A percentile compares a stretch with the other conserved stretches of the same genome.
phyloP scores from a whole-genome alignment of 2,113 vertebrate species.

The Misgurnus mizolepis region DNA sequence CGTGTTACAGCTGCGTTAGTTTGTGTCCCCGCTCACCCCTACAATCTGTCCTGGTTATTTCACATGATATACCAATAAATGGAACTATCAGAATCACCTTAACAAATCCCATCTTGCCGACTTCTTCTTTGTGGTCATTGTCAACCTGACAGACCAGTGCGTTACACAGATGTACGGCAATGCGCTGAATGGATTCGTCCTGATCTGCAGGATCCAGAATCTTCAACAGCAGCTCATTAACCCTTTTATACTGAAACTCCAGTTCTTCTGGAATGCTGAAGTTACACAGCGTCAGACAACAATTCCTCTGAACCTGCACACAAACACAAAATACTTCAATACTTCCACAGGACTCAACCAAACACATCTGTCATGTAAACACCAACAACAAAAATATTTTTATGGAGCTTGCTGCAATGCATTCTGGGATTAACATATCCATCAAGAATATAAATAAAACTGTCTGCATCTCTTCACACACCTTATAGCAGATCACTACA shows the following conservation, averaged over 20 bases:
- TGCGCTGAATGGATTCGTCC: slow-evolving; percentile 98
- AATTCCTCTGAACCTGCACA: slow-evolving; percentile 93
- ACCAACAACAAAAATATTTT: too few species aligned
- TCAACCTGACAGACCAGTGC: slow-evolving; percentile 98
- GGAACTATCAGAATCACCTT: slow-evolving; percentile 72
- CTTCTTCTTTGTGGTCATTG: slow-evolving; percentile 97
- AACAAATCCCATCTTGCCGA: slow-evolving; percentile 99
- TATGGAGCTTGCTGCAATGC: too few species aligned
- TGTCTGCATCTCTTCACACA: background rate
- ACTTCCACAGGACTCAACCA: background rate
- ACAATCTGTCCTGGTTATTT: too few species aligned
- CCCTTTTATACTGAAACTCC: slow-evolving; percentile 95
- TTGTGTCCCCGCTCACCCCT: too few species aligned
- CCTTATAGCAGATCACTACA: background rate
- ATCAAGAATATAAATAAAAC: too few species aligned
- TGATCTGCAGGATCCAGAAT: slow-evolving; percentile 92
- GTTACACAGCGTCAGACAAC: slow-evolving; percentile 96
- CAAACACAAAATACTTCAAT: background rate
- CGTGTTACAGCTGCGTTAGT: too few species aligned
- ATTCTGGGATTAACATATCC: too few species aligned
- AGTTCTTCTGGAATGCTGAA: slow-evolving; percentile 98
- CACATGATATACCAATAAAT: too few species aligned
- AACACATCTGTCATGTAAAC: too few species aligned
- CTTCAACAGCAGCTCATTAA: slow-evolving; percentile 92
- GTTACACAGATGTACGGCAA: slow-evolving; percentile 95